Conservation (phyloP, 37 sponge, comb jelly and placozoan species). For the Spongia lamella region DNA sequence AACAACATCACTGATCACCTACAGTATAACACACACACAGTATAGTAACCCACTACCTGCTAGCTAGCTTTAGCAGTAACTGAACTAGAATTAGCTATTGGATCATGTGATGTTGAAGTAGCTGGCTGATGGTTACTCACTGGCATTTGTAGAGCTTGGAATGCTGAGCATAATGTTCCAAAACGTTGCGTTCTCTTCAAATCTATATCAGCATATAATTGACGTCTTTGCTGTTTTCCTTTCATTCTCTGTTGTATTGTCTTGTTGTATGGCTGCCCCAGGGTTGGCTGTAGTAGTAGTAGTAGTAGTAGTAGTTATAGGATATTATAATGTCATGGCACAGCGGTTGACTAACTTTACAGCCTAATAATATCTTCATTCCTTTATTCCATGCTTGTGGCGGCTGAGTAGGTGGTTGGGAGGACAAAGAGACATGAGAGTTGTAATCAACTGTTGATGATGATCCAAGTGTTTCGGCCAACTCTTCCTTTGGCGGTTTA, state of each 20-base stretch:
- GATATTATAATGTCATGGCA: background rate
- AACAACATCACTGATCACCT: too few relatives aligned
- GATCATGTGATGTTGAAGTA: too few relatives aligned
- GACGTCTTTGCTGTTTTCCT: conserved; percentile 60
- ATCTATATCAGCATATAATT: conserved; percentile 61
- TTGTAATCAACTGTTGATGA: too few relatives aligned
- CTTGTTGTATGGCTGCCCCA: conserved; percentile 57
- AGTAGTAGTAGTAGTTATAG: background rate
- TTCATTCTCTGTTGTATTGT: conserved; percentile 51
- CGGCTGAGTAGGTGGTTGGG: background rate
- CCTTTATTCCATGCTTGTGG: too few relatives aligned
- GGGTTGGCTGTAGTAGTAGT: conserved; percentile 32
- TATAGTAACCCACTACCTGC: too few relatives aligned
- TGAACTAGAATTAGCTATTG: too few relatives aligned
- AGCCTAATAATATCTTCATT: background rate
- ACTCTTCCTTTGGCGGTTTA: too few relatives aligned
- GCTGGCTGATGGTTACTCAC: conserved; percentile 65
- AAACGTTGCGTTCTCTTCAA: conserved; percentile 61
- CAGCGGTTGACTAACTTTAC: background rate
- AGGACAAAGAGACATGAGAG: background rate
- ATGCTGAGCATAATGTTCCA: conserved; percentile 81
- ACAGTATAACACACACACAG: too few relatives aligned
- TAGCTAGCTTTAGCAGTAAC: too few relatives aligned
- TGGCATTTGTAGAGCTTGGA: conserved; percentile 79
- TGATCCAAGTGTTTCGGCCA: too few relatives aligned